phyloP scores from a whole-genome alignment of 2,113 vertebrate genomes.

The Morone chrysops region DNA sequence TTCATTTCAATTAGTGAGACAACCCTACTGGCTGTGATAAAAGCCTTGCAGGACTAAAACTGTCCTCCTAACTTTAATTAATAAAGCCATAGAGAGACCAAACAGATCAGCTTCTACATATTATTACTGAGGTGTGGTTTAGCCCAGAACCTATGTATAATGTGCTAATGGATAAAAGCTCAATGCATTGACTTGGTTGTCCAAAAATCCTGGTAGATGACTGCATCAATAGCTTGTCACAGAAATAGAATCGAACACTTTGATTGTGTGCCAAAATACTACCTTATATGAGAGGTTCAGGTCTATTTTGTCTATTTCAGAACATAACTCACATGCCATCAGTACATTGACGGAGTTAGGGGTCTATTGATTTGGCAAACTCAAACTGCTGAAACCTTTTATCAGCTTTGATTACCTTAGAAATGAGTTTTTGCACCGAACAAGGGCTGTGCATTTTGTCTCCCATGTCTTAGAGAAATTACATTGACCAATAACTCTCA shows the following conservation, averaged over 20 bases:
- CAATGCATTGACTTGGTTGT: neutral
- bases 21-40: neutral
- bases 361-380: neutral
- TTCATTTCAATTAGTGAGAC: slow-evolving; percentile 9
- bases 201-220: too few species aligned
- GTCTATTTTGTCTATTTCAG: neutral
- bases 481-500: neutral
- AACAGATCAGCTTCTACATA: neutral
- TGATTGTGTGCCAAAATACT: neutral
- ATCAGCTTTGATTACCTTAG: neutral
- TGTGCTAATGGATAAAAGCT: neutral
- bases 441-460: neutral
- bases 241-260: neutral
- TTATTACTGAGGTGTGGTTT: neutral
- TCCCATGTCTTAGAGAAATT: neutral
- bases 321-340: neutral
- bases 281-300: neutral
- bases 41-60: neutral
- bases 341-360: neutral
- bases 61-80: slow-evolving; percentile 21
- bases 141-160: neutral
- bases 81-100: slow-evolving; percentile 6
- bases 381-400: neutral
- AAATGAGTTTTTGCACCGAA: neutral
- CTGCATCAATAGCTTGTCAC: neutral